Evolutionary conservation across 2,113 vertebrate species (phyloP).

Genomic region (Fukomys damarensis): DNA sequence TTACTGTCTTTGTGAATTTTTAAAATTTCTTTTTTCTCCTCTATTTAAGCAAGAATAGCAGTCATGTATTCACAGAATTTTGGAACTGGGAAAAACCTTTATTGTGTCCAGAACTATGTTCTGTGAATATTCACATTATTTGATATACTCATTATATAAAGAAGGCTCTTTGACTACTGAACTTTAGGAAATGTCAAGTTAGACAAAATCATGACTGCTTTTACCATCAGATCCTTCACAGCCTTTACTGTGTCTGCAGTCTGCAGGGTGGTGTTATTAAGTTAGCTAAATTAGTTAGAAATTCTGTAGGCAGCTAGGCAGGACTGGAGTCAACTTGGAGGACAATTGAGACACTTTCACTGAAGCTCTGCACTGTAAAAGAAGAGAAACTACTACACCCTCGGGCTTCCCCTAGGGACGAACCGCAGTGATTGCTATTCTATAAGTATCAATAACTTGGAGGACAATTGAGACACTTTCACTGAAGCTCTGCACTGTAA

Average conservation of each 20-base stretch:
- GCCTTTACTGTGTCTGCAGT: neutral
- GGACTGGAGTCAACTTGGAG: too few species aligned
- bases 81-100: neutral
- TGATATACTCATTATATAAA: neutral
- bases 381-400: too few species aligned
- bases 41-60: neutral
- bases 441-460: too few species aligned
- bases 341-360: too few species aligned
- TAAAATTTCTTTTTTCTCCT: neutral
- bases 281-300: too few species aligned
- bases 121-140: neutral
- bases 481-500: too few species aligned
- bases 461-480: too few species aligned
- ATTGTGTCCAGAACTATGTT: constrained; percentile 18
- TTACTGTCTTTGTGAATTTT: neutral
- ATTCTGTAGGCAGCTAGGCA: too few species aligned
- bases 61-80: neutral
- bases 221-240: neutral
- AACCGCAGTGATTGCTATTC: too few species aligned
- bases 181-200: constrained; percentile 30
- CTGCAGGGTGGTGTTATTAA: too few species aligned
- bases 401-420: too few species aligned
- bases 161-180: neutral
- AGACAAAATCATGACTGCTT: constrained; percentile 9
- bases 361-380: too few species aligned